Evolutionary conservation across 2,113 vertebrate genomes (phyloP), one percentile per base, ranked within the genome.

Genomic region (Hippoglossus stenolepis): DNA sequence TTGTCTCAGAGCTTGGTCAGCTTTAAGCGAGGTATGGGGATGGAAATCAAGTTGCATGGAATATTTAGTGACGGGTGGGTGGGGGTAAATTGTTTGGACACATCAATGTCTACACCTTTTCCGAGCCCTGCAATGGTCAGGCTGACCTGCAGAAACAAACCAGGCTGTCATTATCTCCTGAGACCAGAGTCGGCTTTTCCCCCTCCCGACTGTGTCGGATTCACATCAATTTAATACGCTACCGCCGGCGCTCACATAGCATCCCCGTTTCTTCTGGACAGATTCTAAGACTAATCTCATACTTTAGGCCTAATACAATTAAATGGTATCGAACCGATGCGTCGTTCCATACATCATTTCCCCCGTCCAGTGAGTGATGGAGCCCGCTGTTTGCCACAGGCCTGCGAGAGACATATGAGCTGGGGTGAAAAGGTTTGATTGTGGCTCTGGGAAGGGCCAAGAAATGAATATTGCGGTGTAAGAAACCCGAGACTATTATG

Each of bases 261-360:
- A 81, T 85, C 66, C 64, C 40, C 15, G 75, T 84, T 90, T 83
- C 91, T 91, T 87, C 70, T 58, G 83, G 69, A 85, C 86, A 88
- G 77, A 93, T 89, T 87, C 21, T 88, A 83, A 80, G 69, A 79
- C 87, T 92, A 90, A 93, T 91, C 91, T 90, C 78, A 84, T 91
- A 87, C 87, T 89, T 84, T 87, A 85, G 85, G 67, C 79, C 73
- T 90, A 89, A 92, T 89, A 91, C 91, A 92, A 92, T 91, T 92
- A 92, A 92, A 85, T 65, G 58, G 88, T 89, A 91, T 89, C 90
- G 87, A 93, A 81, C 78, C 70, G 49, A 80, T 82, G 88, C 76
- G 70, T 80, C 10, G 80, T 72, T 82, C 80, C 76, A 86, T 84
- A 89, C 88, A 87, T 92, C 79, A 79, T 70, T 86, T 86, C 73